Conservation (phyloP, 2,113 vertebrate genomes). For the Antigone vipio region DNA sequence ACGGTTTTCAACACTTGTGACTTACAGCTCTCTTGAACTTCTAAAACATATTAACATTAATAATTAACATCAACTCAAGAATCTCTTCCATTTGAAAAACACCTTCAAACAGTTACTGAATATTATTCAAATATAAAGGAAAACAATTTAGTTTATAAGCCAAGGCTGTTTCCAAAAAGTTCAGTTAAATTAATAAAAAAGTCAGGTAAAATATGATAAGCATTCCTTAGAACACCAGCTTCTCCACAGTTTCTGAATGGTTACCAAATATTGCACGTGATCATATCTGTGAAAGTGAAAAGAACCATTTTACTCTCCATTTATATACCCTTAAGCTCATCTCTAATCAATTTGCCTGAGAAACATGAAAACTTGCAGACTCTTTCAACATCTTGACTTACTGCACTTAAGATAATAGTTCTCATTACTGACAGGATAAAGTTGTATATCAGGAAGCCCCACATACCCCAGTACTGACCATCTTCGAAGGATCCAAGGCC, state of each 20-base stretch:
- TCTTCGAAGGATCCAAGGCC: neutral
- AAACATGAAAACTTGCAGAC: neutral
- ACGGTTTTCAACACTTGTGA: neutral
- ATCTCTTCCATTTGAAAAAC: neutral
- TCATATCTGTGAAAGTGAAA: neutral
- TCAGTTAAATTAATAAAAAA: neutral
- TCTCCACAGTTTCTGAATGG: neutral
- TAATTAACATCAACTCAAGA: neutral
- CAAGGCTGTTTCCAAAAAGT: neutral
- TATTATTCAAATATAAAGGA: neutral
- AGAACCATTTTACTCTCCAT: neutral
- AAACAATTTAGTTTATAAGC: neutral
- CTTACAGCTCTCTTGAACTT: neutral
- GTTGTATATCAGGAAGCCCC: neutral
- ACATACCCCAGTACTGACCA: no score
- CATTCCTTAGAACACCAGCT: neutral
- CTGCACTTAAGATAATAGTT: neutral
- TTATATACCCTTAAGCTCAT: neutral
- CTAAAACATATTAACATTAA: neutral
- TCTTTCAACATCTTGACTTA: neutral
- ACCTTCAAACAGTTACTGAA: neutral
- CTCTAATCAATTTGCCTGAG: neutral
- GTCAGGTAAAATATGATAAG: neutral
- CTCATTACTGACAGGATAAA: neutral
- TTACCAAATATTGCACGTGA: neutral